Percentiles rank a stretch among this genome's conserved stretches.
Evolutionary conservation across 2,797 vertebrate species (phyloP).

Genomic region (Spinus pinus): DNA sequence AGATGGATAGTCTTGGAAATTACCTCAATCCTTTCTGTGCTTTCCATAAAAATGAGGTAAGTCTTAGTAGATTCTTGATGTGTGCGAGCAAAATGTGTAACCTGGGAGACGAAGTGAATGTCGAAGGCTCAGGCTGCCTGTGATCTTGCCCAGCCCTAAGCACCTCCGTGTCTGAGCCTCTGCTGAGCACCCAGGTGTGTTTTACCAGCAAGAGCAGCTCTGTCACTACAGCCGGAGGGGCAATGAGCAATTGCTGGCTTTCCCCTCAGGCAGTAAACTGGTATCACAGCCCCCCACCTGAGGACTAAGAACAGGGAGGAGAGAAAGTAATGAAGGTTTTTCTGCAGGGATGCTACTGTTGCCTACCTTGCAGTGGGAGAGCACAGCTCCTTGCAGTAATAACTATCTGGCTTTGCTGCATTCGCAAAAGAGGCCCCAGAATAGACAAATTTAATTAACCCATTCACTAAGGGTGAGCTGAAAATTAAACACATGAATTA

Average conservation of each 20-base stretch:
- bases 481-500: neutral
- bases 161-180: neutral
- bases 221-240: neutral
- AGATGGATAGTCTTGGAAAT: constrained; percentile 9
- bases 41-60: constrained; percentile 48
- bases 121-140: neutral
- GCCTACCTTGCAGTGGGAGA: neutral
- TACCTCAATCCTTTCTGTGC: neutral
- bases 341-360: neutral
- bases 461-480: neutral
- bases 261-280: neutral
- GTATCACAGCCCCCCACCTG: neutral
- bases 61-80: neutral
- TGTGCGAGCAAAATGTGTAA: neutral
- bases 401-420: neutral
- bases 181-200: neutral
- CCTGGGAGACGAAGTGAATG: neutral
- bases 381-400: neutral
- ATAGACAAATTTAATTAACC: neutral
- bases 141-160: neutral
- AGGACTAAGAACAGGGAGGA: neutral
- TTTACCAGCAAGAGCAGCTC: neutral
- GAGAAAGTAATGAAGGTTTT: neutral
- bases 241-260: neutral
- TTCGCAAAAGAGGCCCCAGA: neutral